phyloP scores from a whole-genome alignment of 2,113 vertebrate species.

The Bambusicola thoracicus region DNA sequence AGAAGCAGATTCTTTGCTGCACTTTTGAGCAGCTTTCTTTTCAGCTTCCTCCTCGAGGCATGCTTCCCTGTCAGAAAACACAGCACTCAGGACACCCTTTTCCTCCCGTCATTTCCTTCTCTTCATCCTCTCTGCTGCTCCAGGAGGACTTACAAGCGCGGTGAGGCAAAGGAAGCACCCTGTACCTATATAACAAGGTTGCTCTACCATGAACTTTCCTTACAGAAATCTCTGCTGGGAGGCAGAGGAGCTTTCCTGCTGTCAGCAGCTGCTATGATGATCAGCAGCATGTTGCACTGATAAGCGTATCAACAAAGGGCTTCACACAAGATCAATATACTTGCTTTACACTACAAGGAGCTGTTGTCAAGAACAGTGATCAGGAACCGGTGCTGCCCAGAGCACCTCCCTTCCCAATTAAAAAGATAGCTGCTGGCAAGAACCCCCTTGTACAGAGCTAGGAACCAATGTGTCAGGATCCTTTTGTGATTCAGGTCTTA shows the following conservation, averaged over 20 bases:
- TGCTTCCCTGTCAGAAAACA: background rate
- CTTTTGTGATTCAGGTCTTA: background rate
- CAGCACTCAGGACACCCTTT: background rate
- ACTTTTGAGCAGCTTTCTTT: background rate
- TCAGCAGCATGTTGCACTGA: background rate
- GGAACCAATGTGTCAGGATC: rapidly evolving
- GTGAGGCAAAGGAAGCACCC: background rate
- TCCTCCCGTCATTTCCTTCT: background rate
- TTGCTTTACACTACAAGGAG: background rate
- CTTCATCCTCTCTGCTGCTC: background rate
- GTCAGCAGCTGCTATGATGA: background rate
- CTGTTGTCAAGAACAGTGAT: background rate
- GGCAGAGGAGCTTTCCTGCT: background rate
- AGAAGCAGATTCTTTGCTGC: background rate
- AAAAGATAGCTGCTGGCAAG: background rate
- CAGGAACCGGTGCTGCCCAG: background rate
- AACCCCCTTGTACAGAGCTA: background rate
- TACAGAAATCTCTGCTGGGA: background rate
- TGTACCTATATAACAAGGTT: background rate
- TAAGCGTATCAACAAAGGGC: background rate
- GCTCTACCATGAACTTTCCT: background rate
- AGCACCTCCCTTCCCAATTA: background rate
- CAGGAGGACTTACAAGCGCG: background rate
- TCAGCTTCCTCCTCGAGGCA: background rate
- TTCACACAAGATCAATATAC: background rate